phyloP scores from a whole-genome alignment of 2,888 invertebrate species.

The Orthosia gracilis region DNA sequence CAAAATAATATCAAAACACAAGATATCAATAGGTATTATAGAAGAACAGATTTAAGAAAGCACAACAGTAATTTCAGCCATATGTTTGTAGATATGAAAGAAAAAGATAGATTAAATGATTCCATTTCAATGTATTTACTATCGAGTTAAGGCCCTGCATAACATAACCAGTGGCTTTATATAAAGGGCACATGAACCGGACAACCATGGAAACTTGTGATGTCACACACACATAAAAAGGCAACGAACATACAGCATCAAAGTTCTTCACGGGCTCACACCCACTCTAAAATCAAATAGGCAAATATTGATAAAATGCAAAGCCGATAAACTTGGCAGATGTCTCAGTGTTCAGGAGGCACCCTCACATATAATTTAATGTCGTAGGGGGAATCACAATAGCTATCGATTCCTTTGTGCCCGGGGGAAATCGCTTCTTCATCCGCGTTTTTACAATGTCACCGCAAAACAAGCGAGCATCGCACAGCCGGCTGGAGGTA shows the following conservation, averaged over 20 bases:
- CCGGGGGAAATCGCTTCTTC: conserved; percentile 80
- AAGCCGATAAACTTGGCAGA: conserved; percentile 85
- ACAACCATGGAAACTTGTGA: conserved; percentile 17
- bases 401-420: conserved; percentile 85
- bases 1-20: not conserved
- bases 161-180: not conserved
- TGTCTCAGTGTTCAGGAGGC: conserved; percentile 78
- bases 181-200: conserved; percentile 27
- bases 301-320: conserved; percentile 86
- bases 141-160: not conserved
- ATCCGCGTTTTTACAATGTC: conserved; percentile 77
- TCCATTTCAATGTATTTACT: not conserved
- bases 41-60: too few relatives aligned
- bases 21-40: not conserved
- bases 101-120: not conserved
- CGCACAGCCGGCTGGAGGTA: conserved; percentile 51
- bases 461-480: conserved; percentile 75
- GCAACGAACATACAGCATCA: conserved; percentile 43
- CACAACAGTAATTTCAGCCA: not conserved
- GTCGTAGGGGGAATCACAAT: conserved; percentile 86
- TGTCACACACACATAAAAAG: conserved; percentile 32
- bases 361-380: conserved; percentile 86
- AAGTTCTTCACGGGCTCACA: conserved; percentile 61
- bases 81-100: not conserved
- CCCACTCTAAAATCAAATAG: conserved; percentile 82